A percentile compares a stretch with the other conserved stretches of the same genome.
Evolutionary conservation across 2,888 invertebrate species (phyloP).

Genomic region (Ormyrus thymus): DNA sequence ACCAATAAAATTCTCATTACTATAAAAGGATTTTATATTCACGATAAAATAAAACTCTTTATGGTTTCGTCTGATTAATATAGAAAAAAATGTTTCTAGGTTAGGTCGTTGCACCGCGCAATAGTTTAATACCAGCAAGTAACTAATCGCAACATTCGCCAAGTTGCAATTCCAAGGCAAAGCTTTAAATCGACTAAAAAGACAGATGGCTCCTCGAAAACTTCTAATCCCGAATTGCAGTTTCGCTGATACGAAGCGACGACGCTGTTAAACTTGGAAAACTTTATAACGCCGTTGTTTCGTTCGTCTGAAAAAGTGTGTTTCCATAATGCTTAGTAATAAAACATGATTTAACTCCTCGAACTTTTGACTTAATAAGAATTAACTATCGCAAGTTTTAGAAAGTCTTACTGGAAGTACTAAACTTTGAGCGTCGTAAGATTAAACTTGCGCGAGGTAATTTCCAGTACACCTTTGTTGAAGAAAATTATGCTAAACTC

Average conservation of each 20-base stretch:
- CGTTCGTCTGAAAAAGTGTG: slow-evolving; percentile 30
- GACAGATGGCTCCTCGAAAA: slow-evolving; percentile 2
- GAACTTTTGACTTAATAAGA: slow-evolving; percentile 54
- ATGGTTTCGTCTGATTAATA: no score
- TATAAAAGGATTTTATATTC: neutral
- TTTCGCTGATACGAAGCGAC: slow-evolving; percentile 21
- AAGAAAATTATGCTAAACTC: slow-evolving; percentile 43
- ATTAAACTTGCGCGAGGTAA: slow-evolving; percentile 52
- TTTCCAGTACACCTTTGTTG: slow-evolving; percentile 41
- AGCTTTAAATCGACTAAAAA: neutral
- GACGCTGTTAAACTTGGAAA: slow-evolving; percentile 38
- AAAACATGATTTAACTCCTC: slow-evolving; percentile 54
- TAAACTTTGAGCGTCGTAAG: slow-evolving; percentile 49
- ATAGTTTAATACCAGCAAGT: no score
- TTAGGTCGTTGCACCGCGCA: no score
- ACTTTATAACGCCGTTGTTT: slow-evolving; percentile 37
- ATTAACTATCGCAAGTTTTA: slow-evolving; percentile 54
- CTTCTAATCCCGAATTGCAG: slow-evolving; percentile 38
- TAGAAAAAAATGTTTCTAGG: no score
- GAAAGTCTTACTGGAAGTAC: slow-evolving; percentile 49
- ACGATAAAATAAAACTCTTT: no score
- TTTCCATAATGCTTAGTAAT: slow-evolving; percentile 49
- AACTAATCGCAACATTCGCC: no score
- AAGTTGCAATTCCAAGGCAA: neutral
- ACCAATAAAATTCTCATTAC: slow-evolving; percentile 43